Evolutionary conservation across 2,113 vertebrate genomes (phyloP).

Genomic region (Bos indicus): DNA sequence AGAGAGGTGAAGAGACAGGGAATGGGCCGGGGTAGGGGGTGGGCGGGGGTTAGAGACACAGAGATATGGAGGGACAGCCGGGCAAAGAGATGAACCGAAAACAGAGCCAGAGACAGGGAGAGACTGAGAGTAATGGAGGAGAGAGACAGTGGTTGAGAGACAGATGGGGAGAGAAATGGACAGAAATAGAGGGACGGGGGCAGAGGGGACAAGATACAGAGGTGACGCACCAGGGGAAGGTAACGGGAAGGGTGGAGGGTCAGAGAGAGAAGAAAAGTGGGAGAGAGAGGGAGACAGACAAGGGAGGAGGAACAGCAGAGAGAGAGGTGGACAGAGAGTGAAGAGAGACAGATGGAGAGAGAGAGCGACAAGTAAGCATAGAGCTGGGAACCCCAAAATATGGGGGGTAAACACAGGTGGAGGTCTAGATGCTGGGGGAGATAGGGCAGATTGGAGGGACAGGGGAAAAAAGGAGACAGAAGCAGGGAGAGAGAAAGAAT

Average conservation of each 20-base stretch:
- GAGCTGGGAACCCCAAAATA: too few species aligned
- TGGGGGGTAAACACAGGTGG: not conserved
- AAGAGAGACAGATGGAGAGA: not conserved
- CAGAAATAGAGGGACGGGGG: not conserved
- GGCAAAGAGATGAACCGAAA: too few species aligned
- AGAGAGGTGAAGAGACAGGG: not conserved
- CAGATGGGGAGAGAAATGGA: not conserved
- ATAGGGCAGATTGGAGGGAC: not conserved
- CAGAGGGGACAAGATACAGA: not conserved
- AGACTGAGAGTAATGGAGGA: not conserved
- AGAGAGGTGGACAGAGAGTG: not conserved
- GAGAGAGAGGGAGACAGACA: too few species aligned
- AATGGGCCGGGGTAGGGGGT: fast-evolving
- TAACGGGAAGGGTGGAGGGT: not conserved
- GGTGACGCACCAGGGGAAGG: not conserved
- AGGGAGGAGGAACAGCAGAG: not conserved
- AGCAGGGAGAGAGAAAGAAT: not conserved
- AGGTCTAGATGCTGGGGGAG: not conserved
- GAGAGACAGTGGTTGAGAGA: not conserved
- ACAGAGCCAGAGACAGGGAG: not conserved
- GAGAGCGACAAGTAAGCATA: fast-evolving
- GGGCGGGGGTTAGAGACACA: not conserved
- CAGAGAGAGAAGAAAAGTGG: not conserved
- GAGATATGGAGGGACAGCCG: not conserved
- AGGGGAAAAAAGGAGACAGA: not conserved